Evolutionary conservation across 1,140 invertebrate genomes (phyloP), one percentile per base, ranked within the genome.

Genomic region (Lordiphosa mommai): DNA sequence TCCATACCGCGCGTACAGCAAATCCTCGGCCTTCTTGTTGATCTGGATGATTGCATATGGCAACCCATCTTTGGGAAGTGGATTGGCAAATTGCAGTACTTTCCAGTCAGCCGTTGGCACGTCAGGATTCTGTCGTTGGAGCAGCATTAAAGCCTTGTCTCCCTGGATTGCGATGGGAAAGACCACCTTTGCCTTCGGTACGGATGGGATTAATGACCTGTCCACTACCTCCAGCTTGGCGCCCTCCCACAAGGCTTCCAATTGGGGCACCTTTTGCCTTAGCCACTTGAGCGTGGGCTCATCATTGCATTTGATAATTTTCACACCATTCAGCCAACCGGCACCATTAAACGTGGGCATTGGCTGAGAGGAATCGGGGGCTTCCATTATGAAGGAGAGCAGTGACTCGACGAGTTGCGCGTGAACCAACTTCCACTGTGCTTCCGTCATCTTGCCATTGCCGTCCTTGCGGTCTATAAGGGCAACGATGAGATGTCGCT

Each of bases 341-440:
- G 41, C 23, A 27, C 41, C 17, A 46, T 29, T 17, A 29, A 46
- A 46, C 4, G 41, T 23, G 44, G 29, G 29, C 4, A n/a, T n/a
- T n/a, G n/a, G n/a, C n/a, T n/a, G 44, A 4, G 3, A 4, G 3
- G 27, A 23, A 3, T 12, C 29, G 4, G 44, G 13, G 9, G 29
- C 13, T 7, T 30, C 44, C 13, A 47, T 47, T n/a, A 23, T 30
- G 4, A n/a, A n/a, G n/a, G n/a, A n/a, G n/a, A n/a, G n/a, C n/a
- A n/a, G n/a, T n/a, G n/a, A n/a, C n/a, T n/a, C 9, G 29, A 32
- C 8, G 9, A 30, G 23, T 10, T 47, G 9, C 9, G 9, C 2
- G 23, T 32, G 23, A 4, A 32, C 44, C 12, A 14, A 6, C 27
- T 30, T 33, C 44, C 41, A 46, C 41, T 46, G 16, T 9, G 17